Conservation (phyloP, 2,113 vertebrate genomes). For the Coturnix japonica region DNA sequence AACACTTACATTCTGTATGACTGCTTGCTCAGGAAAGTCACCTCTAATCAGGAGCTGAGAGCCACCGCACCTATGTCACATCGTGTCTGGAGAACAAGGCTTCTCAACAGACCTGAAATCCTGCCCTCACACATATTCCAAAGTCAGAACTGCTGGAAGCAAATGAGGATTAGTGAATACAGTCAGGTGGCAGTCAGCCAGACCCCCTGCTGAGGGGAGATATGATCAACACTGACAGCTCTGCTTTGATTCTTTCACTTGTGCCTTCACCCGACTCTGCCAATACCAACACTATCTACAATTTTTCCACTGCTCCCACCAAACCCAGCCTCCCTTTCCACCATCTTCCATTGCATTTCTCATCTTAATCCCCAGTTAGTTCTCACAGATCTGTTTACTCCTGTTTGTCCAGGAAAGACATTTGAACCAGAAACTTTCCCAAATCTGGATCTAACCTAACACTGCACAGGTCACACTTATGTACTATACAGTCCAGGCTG, state of each 20-base stretch:
- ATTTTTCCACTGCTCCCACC: neutral
- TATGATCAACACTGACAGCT: neutral
- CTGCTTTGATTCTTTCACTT: neutral
- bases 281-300: fast-evolving
- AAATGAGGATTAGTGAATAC: neutral
- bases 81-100: neutral
- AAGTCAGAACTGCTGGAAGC: neutral
- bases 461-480: neutral
- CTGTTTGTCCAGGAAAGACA: neutral
- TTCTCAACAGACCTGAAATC: neutral
- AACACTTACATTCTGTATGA: fast-evolving
- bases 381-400: neutral
- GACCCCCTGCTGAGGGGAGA: neutral
- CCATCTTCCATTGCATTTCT: neutral
- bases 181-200: neutral
- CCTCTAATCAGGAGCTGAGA: neutral
- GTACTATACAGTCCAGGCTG: fast-evolving
- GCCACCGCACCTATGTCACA: fast-evolving
- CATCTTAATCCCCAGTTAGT: neutral
- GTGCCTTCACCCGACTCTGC: neutral
- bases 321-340: neutral
- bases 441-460: neutral
- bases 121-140: fast-evolving
- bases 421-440: neutral
- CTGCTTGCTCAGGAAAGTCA: neutral